Conservation (phyloP, 2,888 invertebrate species). For the Lacanobia wlatinum region DNA sequence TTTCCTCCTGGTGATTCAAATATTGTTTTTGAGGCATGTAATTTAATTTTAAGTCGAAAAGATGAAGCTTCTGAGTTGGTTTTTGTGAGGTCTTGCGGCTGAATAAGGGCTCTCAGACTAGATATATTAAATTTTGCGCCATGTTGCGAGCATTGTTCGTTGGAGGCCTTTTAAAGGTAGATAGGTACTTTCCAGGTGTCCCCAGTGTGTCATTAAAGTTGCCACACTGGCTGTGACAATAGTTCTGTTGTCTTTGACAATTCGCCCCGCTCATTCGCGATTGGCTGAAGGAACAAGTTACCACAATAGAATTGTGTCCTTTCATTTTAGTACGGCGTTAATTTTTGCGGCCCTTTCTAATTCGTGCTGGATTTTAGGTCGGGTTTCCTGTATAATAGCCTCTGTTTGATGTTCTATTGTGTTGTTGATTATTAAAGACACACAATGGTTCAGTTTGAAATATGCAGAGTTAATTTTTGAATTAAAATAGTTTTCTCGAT, state of each 20-base stretch:
- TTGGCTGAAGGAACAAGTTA: conserved; percentile 66
- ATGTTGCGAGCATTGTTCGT: conserved; percentile 48
- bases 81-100: neutral
- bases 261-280: conserved; percentile 77
- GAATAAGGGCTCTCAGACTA: conserved; percentile 30
- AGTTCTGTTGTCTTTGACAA: conserved; percentile 78
- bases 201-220: conserved; percentile 66
- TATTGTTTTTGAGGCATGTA: no score
- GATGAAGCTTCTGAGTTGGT: neutral
- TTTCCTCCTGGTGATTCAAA: no score
- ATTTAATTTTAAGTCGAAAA: neutral
- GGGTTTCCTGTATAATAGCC: conserved; percentile 27
- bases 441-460: neutral
- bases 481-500: neutral
- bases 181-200: conserved; percentile 60
- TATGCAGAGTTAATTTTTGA: neutral
- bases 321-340: conserved; percentile 44
- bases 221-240: conserved; percentile 67
- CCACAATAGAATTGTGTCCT: conserved; percentile 86
- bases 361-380: conserved; percentile 38
- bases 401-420: conserved; percentile 22
- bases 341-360: conserved; percentile 53
- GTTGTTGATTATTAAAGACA: neutral
- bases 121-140: conserved; percentile 39
- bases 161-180: conserved; percentile 51